Evolutionary conservation across 2,113 vertebrate genomes (phyloP).

Genomic region (Mormyrus lacerda): DNA sequence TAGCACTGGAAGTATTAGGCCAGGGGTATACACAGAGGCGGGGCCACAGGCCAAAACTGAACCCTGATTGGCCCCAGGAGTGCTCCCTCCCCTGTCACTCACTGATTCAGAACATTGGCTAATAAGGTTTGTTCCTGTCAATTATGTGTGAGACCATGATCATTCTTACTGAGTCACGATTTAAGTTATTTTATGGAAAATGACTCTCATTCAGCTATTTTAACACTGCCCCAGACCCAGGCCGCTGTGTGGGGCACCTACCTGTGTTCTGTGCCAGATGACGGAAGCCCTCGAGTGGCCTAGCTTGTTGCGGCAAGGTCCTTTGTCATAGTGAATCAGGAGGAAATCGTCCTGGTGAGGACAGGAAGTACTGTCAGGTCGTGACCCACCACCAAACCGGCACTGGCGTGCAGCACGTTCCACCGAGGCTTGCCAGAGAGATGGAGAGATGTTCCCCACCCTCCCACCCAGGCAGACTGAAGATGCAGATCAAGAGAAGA

Average conservation of each 20-base stretch:
- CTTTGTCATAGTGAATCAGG: constrained; percentile 97
- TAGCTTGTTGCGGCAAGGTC: constrained; percentile 94
- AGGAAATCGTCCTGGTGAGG: constrained; percentile 86
- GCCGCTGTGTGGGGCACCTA: constrained; percentile 42
- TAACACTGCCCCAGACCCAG: no score
- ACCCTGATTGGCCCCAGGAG: neutral
- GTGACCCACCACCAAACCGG: neutral
- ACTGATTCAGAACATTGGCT: neutral
- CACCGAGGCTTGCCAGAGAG: neutral
- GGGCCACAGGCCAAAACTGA: neutral
- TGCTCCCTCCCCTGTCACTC: neutral
- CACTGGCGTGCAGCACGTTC: neutral
- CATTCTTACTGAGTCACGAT: neutral
- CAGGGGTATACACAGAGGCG: neutral
- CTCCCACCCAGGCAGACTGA: neutral
- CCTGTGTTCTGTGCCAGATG: constrained; percentile 99
- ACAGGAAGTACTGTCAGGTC: neutral
- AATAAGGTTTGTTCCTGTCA: neutral
- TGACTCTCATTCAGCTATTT: neutral
- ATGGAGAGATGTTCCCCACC: neutral
- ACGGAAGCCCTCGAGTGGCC: constrained; percentile 96
- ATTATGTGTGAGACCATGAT: neutral
- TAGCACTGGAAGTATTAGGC: neutral
- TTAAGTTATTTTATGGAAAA: neutral
- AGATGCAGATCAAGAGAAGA: neutral